Percentiles rank a stretch among this genome's conserved stretches.
Conservation (phyloP, 2,113 vertebrate species). For the Tragulus kanchil region DNA sequence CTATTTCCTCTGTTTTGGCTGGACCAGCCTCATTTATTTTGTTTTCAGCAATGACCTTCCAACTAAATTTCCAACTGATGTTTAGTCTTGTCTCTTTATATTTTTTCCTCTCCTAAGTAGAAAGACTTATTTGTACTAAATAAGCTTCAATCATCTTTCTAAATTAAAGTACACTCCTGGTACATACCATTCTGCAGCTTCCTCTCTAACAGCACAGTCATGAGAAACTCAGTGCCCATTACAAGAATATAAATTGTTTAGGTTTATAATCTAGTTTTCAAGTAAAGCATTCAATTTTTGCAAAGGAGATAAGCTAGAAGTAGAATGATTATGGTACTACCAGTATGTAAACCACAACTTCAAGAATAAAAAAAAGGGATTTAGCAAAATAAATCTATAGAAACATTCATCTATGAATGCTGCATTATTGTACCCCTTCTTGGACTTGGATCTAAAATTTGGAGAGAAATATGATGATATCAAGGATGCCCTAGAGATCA, state of each 20-base stretch:
- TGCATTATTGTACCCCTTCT: rapidly evolving
- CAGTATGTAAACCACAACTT: neutral
- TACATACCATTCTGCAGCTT: neutral
- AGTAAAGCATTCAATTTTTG: neutral
- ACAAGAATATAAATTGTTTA: neutral
- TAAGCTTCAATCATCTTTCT: neutral
- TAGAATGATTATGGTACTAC: neutral
- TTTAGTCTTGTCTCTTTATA: neutral
- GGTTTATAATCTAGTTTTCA: neutral
- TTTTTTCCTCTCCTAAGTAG: neutral
- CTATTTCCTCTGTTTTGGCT: neutral
- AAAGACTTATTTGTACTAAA: neutral
- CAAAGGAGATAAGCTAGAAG: neutral
- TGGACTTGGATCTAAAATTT: neutral
- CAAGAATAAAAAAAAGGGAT: neutral
- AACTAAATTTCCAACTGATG: neutral
- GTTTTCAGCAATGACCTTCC: neutral
- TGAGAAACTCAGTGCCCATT: neutral
- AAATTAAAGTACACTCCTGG: neutral
- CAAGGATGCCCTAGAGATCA: neutral
- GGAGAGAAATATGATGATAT: neutral
- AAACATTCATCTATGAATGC: neutral
- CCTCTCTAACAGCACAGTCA: neutral
- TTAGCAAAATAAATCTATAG: neutral
- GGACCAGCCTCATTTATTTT: neutral